These are phyloP conservation scores for Rambutsinella grinnellia DNA, from an alignment of 2,888 invertebrate species.

Conservation along the genomic window DNA sequence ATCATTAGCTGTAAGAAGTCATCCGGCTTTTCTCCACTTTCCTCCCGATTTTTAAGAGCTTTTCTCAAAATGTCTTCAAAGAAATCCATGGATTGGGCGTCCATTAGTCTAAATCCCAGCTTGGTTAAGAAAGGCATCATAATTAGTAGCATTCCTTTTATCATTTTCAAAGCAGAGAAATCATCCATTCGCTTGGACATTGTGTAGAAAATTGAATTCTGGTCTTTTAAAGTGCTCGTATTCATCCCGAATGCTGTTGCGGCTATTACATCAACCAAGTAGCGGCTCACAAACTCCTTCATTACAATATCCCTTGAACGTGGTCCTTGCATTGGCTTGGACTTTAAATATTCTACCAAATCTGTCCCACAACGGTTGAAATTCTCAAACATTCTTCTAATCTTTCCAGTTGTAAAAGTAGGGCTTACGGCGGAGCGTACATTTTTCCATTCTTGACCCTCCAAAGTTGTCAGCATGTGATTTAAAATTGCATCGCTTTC, in stretches of 20 bases:
- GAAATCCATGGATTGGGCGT: slow-evolving; percentile 40
- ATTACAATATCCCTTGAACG: slow-evolving; percentile 34
- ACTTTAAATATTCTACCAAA: slow-evolving; percentile 49
- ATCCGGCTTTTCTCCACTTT: slow-evolving; percentile 34
- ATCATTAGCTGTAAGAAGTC: slow-evolving; percentile 61
- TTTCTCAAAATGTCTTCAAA: slow-evolving; percentile 45
- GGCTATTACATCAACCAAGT: slow-evolving; percentile 67
- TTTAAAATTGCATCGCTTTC: slow-evolving; percentile 51
- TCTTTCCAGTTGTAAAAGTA: slow-evolving; percentile 59
- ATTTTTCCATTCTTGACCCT: slow-evolving; percentile 61
- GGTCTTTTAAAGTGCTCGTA: slow-evolving; percentile 48
- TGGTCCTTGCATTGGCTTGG: slow-evolving; percentile 29
- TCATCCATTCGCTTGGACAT: slow-evolving; percentile 54
- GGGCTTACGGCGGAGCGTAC: slow-evolving; percentile 54
- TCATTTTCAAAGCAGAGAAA: slow-evolving; percentile 15
- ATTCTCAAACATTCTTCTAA: slow-evolving; percentile 57
- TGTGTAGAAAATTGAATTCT: slow-evolving; percentile 69
- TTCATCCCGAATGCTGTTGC: slow-evolving; percentile 70
- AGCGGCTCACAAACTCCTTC: slow-evolving; percentile 59
- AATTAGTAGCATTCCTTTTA: slow-evolving; percentile 16
- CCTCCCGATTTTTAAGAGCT: slow-evolving; percentile 38
- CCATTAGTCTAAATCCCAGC: slow-evolving; percentile 34
- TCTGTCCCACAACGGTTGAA: slow-evolving; percentile 48
- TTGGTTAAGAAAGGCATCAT: slow-evolving; percentile 24
- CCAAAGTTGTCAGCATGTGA: slow-evolving; percentile 46